Base-by-base conservation (phyloP, 2,797 vertebrate species). In the Antrozous pallidus region DNA sequence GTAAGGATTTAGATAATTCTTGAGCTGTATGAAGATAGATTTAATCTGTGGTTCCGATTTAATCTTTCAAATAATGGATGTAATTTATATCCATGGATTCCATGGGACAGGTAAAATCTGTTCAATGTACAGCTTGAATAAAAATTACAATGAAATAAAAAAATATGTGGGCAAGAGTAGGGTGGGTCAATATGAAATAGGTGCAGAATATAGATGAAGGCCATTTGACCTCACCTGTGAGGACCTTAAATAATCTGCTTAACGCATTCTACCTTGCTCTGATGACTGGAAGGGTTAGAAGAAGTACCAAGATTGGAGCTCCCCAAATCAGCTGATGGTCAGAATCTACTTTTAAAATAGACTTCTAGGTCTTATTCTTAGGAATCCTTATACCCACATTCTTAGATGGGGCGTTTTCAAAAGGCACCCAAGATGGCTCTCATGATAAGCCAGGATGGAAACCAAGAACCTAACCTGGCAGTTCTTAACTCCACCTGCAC, bases 51-150 rank as follows among this genome's bases (percentile, higher is more conserved):
- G 42, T 86, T 81, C 74, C 73, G 4, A 2, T 65, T 94, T 77
- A 93, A 83, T 92, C 82, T 92, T 91, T 95, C 49, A 89, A 95
- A 88, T 88, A 36, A 91, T 3, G 12, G 58, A 42, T 18, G 16
- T 84, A 51, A 95, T 80, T 95, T 89, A 92, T 31, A 69, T 73
- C 31, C 77, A 83, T 17, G 28, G 33, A 79, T 88, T 84, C 73
- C 75, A 89, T 6, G 87, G 24, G 54, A 58, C 13, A 65, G 26
- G 8, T 4, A 69, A 22, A 83, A 38, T 89, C 51, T 89, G 5
- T 10, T 80, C 63, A 87, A 77, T 73, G 8, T 18, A 51, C 2
- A 82, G 16, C 10, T 88, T 38, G 51, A 49, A 69, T 69, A 61
- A 93, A 88, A 92, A 86, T 70, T 84, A 82, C 17, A 92, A 73